Conservation (phyloP, 1,140 invertebrate species). For the Pomacea maculata region DNA sequence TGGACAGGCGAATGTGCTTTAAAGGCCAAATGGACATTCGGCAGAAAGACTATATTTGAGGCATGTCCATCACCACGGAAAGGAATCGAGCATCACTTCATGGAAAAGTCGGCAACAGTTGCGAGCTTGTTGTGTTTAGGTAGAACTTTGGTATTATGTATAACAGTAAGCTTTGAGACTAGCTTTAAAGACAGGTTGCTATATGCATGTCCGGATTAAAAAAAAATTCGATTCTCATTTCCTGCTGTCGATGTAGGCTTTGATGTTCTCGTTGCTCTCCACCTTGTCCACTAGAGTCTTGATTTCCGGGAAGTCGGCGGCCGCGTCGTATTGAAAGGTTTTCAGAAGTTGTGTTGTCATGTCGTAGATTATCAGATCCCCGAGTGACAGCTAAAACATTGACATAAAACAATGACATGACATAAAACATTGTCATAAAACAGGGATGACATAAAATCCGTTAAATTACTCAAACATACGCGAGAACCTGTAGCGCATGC, state of each 20-base stretch:
- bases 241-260: neutral
- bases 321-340: neutral
- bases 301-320: neutral
- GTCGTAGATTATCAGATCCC: neutral
- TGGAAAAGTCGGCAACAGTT: no score
- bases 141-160: no score
- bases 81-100: no score
- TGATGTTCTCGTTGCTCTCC: neutral
- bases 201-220: no score
- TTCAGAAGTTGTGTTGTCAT: neutral
- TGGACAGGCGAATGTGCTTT: no score
- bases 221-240: neutral
- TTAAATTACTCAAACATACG: neutral
- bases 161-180: no score
- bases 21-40: no score
- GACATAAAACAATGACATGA: neutral
- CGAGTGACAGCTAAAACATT: neutral
- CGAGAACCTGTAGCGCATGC: no score
- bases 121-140: no score
- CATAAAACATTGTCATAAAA: neutral
- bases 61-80: no score
- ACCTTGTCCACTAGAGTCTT: neutral
- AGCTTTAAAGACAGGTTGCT: no score
- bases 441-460: neutral
- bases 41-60: no score